A percentile compares a stretch with the other conserved stretches of the same genome.
These are phyloP conservation scores for Darevskia mixta DNA, from an alignment of 2,797 vertebrate species.

Conservation along the genomic window DNA sequence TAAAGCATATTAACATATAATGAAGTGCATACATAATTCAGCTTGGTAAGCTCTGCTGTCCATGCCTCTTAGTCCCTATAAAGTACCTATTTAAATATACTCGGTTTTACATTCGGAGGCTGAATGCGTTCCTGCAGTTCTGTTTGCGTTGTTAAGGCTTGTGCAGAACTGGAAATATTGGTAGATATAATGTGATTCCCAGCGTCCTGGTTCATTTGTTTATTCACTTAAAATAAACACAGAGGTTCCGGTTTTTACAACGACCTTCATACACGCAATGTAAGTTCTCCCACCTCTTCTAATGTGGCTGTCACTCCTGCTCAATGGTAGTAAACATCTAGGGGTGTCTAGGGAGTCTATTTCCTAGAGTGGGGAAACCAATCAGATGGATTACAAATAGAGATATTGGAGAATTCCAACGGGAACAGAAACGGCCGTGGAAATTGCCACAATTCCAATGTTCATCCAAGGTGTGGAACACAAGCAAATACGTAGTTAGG, in stretches of 20 bases:
- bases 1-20: constrained; percentile 4
- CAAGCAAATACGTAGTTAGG: no score
- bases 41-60: neutral
- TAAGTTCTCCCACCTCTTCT: neutral
- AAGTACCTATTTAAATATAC: neutral
- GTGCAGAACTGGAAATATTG: neutral
- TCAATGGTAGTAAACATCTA: neutral
- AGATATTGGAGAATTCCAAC: no score
- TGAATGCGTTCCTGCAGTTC: neutral
- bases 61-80: constrained; percentile 15
- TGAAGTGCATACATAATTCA: constrained; percentile 13
- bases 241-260: neutral
- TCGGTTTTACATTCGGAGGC: neutral
- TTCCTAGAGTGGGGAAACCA: neutral
- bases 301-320: neutral
- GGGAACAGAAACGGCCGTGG: no score
- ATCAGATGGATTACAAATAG: neutral
- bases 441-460: no score
- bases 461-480: no score
- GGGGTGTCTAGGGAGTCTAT: neutral
- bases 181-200: neutral
- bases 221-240: neutral
- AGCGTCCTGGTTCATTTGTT: neutral
- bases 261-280: neutral
- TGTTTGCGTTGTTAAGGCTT: neutral